A percentile compares a stretch with the other conserved stretches of the same genome.
phyloP scores from a whole-genome alignment of 1,140 invertebrate genomes.

The Mactra quadrangularis region DNA sequence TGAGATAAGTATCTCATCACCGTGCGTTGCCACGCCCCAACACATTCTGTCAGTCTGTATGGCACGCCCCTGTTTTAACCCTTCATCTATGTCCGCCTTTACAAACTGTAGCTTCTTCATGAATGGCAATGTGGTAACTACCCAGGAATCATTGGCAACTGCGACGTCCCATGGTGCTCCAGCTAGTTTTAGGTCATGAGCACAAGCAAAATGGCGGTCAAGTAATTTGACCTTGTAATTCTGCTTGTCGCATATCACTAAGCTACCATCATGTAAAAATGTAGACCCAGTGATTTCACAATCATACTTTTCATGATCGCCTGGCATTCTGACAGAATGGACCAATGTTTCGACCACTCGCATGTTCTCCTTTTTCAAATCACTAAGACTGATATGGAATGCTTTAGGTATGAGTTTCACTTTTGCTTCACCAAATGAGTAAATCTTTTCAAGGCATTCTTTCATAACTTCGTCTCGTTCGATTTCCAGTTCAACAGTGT shows the following conservation, averaged over 20 bases:
- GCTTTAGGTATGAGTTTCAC: slow-evolving; percentile 41
- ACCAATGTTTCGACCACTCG: slow-evolving; percentile 49
- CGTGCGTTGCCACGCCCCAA: slow-evolving; percentile 38
- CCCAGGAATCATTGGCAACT: slow-evolving; percentile 46
- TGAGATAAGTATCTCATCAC: slow-evolving; percentile 32
- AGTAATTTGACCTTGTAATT: slow-evolving; percentile 54
- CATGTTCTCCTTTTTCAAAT: slow-evolving; percentile 47
- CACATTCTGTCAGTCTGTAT: slow-evolving; percentile 57
- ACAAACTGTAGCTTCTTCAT: slow-evolving; percentile 47
- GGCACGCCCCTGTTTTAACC: slow-evolving; percentile 23
- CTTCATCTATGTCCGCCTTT: slow-evolving; percentile 36
- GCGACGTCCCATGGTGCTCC: slow-evolving; percentile 55
- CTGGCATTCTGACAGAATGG: slow-evolving; percentile 52
- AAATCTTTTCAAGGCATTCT: slow-evolving; percentile 7
- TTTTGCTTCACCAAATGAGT: slow-evolving; percentile 18
- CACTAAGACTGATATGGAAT: slow-evolving; percentile 23
- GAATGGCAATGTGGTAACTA: slow-evolving; percentile 43
- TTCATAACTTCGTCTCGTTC: background rate
- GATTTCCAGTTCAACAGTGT: slow-evolving; percentile 30
- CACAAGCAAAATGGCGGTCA: slow-evolving; percentile 26
- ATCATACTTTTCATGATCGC: slow-evolving; percentile 47
- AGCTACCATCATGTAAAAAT: slow-evolving; percentile 37
- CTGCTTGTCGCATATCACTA: slow-evolving; percentile 56
- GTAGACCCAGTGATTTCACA: slow-evolving; percentile 52
- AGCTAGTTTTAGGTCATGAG: slow-evolving; percentile 22